Evolutionary conservation across 2,113 vertebrate species (phyloP), one percentile per base, ranked within the genome.

Genomic region (Barnardius zonarius): DNA sequence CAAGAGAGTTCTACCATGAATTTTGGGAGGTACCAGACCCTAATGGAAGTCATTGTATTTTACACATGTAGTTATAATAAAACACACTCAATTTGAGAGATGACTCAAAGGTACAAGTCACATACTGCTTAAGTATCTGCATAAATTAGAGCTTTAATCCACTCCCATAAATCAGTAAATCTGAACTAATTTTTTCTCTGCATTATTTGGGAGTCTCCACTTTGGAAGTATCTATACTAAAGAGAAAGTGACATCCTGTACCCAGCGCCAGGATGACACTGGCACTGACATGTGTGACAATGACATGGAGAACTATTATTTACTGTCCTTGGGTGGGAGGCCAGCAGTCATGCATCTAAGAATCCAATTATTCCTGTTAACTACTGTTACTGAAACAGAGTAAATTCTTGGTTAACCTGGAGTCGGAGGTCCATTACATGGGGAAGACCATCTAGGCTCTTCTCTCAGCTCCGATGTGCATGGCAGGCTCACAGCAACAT

Each of bases 361-460:
- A 74, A 35, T 2, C 30, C 33, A 9, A 30, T 33, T 22, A 20
- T 55, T 95, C 39, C 19, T 73, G 19, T 35, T 39, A 59, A 13
- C 11, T 33, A 2, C n/a, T 33, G 16, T 24, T 59, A 15, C 20
- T 39, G 52, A 81, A 67, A 33, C 43, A 78, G 59, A 54, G 17
- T 31, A 49, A 13, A 20, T 14, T 7, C 46, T 79, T 78, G n/a
- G 19, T 48, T 75, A 51, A 35, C 28, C 14, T 61, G 24, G 12
- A 51, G 3, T 43, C 15, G 27, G 41, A 77, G 6, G 31, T 79
- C 46, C 1, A 0, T 13, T 15, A 0, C 11, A 10, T 20, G 35
- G 19, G 20, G 9, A 79, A 9, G 59, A 35, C 19, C 19, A 67
- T 4, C 16, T 31, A 64, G 23, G 11, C 13, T 37, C 31, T 33